Percentiles rank a stretch among this genome's conserved stretches.
Conservation (phyloP, 2,797 vertebrate genomes). For the Adrianichthys oophorus region DNA sequence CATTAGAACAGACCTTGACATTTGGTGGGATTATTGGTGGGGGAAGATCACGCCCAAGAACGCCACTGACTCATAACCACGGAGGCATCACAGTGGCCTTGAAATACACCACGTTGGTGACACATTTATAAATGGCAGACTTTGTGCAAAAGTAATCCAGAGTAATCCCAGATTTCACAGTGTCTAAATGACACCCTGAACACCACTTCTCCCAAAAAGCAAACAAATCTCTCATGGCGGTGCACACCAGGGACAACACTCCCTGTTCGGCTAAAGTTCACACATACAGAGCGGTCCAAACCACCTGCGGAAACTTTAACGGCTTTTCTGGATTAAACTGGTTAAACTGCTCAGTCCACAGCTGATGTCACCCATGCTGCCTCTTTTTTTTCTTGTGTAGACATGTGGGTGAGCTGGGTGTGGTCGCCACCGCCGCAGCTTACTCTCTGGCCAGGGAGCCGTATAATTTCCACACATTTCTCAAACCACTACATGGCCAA, state of each 20-base stretch:
- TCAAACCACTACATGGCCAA: slow-evolving; percentile 74
- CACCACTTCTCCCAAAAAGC: slow-evolving; percentile 37
- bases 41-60: slow-evolving; percentile 1
- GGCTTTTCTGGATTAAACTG: slow-evolving; percentile 64
- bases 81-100: background rate
- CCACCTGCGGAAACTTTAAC: slow-evolving; percentile 64
- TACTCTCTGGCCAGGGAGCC: slow-evolving; percentile 62
- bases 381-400: slow-evolving; percentile 26
- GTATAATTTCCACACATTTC: slow-evolving; percentile 79
- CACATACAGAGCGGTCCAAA: slow-evolving; percentile 29
- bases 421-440: slow-evolving; percentile 66
- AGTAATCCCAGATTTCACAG: slow-evolving; percentile 47
- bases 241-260: slow-evolving; percentile 45
- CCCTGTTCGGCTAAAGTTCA: slow-evolving; percentile 33
- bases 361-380: slow-evolving; percentile 58
- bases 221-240: slow-evolving; percentile 57
- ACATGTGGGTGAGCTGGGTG: slow-evolving; percentile 71
- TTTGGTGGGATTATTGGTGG: slow-evolving; percentile 4
- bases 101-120: slow-evolving; percentile 22
- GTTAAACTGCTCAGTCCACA: slow-evolving; percentile 56
- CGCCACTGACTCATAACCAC: slow-evolving; percentile 19
- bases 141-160: slow-evolving; percentile 47
- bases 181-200: slow-evolving; percentile 40
- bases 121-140: slow-evolving; percentile 47
- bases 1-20: slow-evolving; percentile 3